Evolutionary conservation across 2,888 invertebrate genomes (phyloP).

Genomic region (Apamea sordens): DNA sequence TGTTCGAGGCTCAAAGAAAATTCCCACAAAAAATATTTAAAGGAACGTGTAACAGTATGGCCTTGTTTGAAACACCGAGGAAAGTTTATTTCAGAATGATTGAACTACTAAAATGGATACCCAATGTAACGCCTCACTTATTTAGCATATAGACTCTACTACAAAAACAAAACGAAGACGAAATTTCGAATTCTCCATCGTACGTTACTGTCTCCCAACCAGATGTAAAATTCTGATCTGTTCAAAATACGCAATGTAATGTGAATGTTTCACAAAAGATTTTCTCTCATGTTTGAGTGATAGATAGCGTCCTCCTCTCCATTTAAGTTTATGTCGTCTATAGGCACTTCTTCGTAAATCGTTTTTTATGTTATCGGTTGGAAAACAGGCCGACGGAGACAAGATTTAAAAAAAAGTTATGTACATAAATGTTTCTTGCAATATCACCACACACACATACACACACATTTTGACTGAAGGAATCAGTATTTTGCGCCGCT

Average conservation of each 20-base stretch:
- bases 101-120: constrained; percentile 62
- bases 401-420: constrained; percentile 3
- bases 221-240: not conserved
- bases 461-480: too few species aligned
- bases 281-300: constrained; percentile 19
- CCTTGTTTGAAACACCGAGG: constrained; percentile 54
- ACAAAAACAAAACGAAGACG: constrained; percentile 14
- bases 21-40: constrained; percentile 49
- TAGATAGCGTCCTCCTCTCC: constrained; percentile 40
- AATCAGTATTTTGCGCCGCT: not conserved
- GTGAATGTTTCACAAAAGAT: not conserved
- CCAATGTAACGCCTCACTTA: constrained; percentile 61
- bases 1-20: constrained; percentile 39
- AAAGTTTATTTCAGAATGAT: constrained; percentile 59
- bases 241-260: constrained; percentile 35
- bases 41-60: constrained; percentile 52
- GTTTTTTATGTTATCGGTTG: constrained; percentile 53
- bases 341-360: constrained; percentile 48
- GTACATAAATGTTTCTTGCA: not conserved
- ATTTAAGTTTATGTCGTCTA: constrained; percentile 53
- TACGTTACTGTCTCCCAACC: constrained; percentile 16
- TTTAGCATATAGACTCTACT: constrained; percentile 56
- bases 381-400: constrained; percentile 21
- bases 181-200: not conserved
- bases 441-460: not conserved